phyloP scores from a whole-genome alignment of 2,113 vertebrate species.

The Neolamprologus hecqui region DNA sequence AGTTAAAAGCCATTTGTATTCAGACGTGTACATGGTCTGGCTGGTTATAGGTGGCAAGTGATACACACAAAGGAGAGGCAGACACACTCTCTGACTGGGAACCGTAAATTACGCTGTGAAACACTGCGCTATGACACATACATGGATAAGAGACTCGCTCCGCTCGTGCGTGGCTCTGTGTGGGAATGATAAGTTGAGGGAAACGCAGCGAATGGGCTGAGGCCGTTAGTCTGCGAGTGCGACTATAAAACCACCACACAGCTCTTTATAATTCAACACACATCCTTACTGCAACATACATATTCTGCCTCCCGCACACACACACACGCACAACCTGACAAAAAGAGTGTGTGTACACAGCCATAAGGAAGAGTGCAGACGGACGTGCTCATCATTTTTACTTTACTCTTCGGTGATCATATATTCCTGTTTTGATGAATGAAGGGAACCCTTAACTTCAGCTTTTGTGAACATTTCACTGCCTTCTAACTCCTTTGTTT shows the following conservation, averaged over 20 bases:
- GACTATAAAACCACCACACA: conserved; percentile 32
- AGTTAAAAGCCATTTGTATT: conserved; percentile 53
- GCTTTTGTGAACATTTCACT: background rate
- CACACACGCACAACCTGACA: background rate
- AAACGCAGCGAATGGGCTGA: background rate
- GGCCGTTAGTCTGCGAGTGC: background rate
- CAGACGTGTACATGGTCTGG: conserved; percentile 6
- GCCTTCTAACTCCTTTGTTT: background rate
- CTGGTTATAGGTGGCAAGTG: conserved; percentile 30
- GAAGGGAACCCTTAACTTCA: background rate
- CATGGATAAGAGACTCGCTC: conserved; percentile 2
- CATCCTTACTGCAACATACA: background rate
- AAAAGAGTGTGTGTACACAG: background rate
- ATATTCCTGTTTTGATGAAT: background rate
- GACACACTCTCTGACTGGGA: conserved; percentile 3
- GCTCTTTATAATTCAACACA: conserved; percentile 34
- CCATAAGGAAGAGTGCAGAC: background rate
- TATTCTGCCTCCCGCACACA: background rate
- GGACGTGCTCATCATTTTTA: background rate
- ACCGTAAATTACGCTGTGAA: conserved; percentile 43
- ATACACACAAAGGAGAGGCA: conserved; percentile 12
- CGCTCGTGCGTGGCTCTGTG: background rate
- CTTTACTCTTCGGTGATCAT: background rate
- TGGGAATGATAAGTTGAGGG: background rate
- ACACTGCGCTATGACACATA: conserved; percentile 15